Conservation (phyloP, 2,888 invertebrate species). For the Cataglyphis albicans region DNA sequence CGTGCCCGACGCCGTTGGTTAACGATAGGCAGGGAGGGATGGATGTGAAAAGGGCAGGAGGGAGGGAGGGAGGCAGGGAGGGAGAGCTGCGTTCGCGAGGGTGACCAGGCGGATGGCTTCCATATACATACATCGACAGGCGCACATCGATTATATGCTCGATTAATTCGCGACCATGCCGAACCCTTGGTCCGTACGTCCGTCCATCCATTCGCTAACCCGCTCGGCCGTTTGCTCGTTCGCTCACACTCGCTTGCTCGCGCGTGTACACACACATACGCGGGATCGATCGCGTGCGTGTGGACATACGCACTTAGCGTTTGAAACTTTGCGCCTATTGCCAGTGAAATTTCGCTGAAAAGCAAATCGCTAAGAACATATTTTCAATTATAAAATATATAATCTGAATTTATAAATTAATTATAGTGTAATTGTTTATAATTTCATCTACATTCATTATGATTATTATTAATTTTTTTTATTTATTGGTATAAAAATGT, state of each 20-base stretch:
- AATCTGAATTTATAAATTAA: neutral
- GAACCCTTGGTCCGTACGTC: slow-evolving; percentile 78
- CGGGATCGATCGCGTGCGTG: slow-evolving; percentile 64
- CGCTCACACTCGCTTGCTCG: slow-evolving; percentile 30
- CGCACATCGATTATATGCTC: slow-evolving; percentile 85
- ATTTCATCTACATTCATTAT: neutral
- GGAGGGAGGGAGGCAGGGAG: slow-evolving; percentile 34
- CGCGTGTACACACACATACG: neutral
- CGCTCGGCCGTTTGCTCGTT: slow-evolving; percentile 60
- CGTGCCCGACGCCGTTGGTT: slow-evolving; percentile 77
- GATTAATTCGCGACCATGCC: slow-evolving; percentile 84
- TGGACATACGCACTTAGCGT: slow-evolving; percentile 57
- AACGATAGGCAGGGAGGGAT: slow-evolving; percentile 74
- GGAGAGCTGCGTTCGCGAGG: slow-evolving; percentile 76
- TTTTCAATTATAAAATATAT: neutral
- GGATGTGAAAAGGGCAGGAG: slow-evolving; percentile 57
- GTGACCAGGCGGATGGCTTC: slow-evolving; percentile 76
- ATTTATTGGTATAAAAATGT: neutral
- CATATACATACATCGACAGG: slow-evolving; percentile 79
- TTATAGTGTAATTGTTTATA: neutral
- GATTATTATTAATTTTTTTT: neutral
- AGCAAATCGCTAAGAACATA: neutral
- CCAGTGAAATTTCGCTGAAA: neutral
- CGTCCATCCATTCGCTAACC: slow-evolving; percentile 64
- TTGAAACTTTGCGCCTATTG: slow-evolving; percentile 41